These are phyloP conservation scores for Atta colombica DNA, from an alignment of 1,140 invertebrate species.

Conservation along the genomic window DNA sequence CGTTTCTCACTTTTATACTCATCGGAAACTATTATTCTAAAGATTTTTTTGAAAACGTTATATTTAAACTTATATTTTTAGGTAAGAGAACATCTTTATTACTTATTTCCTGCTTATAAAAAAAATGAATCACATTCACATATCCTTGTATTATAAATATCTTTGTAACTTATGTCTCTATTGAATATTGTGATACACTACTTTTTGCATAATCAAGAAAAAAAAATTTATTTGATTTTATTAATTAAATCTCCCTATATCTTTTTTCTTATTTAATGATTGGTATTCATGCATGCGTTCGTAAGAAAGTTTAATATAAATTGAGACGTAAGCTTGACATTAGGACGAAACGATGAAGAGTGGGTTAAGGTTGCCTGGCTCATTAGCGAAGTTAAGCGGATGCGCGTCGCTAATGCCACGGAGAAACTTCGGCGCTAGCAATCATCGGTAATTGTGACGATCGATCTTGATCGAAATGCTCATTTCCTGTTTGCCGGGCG, in stretches of 20 bases:
- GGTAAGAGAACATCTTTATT: not conserved
- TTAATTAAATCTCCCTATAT: not conserved
- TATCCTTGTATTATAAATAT: too few species aligned
- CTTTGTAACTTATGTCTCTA: not conserved
- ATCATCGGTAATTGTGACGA: conserved; percentile 85
- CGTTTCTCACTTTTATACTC: not conserved
- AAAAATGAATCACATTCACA: not conserved
- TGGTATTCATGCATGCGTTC: not conserved
- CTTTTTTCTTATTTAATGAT: not conserved
- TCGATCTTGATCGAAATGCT: conserved; percentile 86
- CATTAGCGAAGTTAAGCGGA: conserved; percentile 73
- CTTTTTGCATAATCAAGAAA: not conserved
- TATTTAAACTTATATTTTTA: not conserved
- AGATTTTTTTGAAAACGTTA: not conserved
- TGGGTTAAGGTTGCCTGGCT: conserved; percentile 77
- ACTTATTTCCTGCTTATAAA: not conserved
- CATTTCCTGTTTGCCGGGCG: conserved; percentile 84
- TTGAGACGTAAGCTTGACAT: conserved; percentile 65
- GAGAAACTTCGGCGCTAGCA: conserved; percentile 66
- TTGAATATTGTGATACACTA: not conserved
- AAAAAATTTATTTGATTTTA: not conserved
- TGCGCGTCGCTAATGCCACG: conserved; percentile 59
- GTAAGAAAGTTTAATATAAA: conserved; percentile 57
- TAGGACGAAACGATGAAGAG: conserved; percentile 60
- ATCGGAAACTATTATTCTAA: not conserved